Conservation (phyloP, 2,797 vertebrate species). For the Eulemur albifrons region DNA sequence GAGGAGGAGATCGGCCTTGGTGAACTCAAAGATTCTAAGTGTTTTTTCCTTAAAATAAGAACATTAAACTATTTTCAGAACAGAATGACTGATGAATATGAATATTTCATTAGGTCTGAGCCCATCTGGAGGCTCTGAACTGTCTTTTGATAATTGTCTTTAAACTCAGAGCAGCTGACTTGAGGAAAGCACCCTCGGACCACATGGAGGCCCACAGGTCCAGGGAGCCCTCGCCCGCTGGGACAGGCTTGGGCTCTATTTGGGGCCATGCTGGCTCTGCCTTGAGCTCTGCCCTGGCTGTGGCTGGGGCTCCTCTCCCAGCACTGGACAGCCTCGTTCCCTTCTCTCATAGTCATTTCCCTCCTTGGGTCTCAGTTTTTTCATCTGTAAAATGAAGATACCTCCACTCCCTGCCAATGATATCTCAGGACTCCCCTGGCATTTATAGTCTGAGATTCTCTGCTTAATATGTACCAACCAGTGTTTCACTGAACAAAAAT, state of each 20-base stretch:
- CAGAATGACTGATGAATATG: not conserved
- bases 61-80: not conserved
- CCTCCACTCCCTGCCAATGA: not conserved
- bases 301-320: not conserved
- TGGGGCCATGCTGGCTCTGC: not conserved
- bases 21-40: not conserved
- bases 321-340: not conserved
- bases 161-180: not conserved
- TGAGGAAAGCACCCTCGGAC: not conserved
- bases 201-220: too few relatives aligned
- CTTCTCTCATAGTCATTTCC: not conserved
- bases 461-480: conserved; percentile 14
- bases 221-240: accelerated
- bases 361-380: not conserved
- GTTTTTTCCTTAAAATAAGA: not conserved
- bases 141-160: not conserved
- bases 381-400: not conserved
- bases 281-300: not conserved
- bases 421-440: not conserved
- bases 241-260: not conserved
- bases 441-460: not conserved
- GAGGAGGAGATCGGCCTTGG: not conserved
- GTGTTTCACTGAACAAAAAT: conserved; percentile 1
- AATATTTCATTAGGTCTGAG: not conserved
- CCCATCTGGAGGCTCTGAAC: not conserved